Base-by-base conservation (phyloP, 2,113 vertebrate species). In the Aptenodytes forsteri region DNA sequence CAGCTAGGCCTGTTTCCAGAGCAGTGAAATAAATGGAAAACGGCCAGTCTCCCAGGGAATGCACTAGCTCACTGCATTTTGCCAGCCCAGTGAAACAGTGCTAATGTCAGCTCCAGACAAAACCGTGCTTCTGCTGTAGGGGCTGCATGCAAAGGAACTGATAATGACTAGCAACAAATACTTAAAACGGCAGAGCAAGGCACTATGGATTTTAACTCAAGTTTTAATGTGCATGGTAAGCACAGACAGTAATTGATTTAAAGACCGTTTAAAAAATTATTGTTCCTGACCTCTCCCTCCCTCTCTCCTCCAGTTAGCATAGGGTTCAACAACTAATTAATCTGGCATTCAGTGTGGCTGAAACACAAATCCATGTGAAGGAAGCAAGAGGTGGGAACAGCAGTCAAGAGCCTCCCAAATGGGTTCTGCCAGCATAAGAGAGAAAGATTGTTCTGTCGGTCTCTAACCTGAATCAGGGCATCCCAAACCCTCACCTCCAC, bases 11-110 rank as follows among this genome's bases (percentile, higher is more conserved):
- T 89, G 89, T 82, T 97, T 96, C 91, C 96, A 96, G 72, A 92
- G 88, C 83, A 95, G 54, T 34, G 96, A 76, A 92, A 93, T 89
- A 89, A 94, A 96, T 90, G 86, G 95, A 93, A 97, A 95, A 65
- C 66, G 92, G 88, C 38, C 91, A 89, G 64, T 89, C 95, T 97
- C 95, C 81, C 90, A 84, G 85, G 91, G 92, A 92, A 91, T 21
- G 0, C 66, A 42, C 55, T 19, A 76, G 36, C 82, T 79, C 82
- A 16, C 61, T 18, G 75, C 62, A 32, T 73, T 73, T 76, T 86
- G 82, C 92, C 83, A 96, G 80, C 87, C 76, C 66, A 56, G 76
- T 88, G 89, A 71, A 95, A 95, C 78, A 49, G 62, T 26, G 73
- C 34, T 93, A 72, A 89, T 83, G 67, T 55, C 81, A 80, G 87